Evolutionary conservation across 2,113 vertebrate species (phyloP).

Genomic region (Boulengeromyrus knoepffleri): DNA sequence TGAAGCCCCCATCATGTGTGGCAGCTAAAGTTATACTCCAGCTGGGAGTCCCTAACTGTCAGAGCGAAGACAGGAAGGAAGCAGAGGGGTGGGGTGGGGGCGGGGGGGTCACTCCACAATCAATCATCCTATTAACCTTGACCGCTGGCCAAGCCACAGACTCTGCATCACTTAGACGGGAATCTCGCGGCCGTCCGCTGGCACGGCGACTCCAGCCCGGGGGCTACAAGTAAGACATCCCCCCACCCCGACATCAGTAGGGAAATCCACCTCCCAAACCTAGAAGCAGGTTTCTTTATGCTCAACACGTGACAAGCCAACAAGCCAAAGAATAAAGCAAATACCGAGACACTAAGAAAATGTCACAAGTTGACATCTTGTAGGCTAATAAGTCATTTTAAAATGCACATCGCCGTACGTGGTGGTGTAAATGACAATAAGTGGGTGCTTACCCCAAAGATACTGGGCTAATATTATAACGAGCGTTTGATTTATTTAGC

Average conservation of each 20-base stretch:
- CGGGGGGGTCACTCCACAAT: slow-evolving; percentile 52
- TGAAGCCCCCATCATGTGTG: neutral
- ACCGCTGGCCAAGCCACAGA: slow-evolving; percentile 48
- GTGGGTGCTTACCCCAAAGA: neutral
- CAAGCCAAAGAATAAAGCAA: neutral
- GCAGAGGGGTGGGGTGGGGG: slow-evolving; percentile 13
- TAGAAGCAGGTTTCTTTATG: neutral
- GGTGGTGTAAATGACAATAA: neutral
- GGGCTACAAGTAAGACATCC: neutral
- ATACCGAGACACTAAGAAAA: neutral
- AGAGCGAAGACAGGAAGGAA: neutral
- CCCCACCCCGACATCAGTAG: neutral
- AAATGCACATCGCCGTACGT: neutral
- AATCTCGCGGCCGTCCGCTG: neutral
- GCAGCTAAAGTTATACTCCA: slow-evolving; percentile 37
- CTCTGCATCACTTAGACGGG: neutral
- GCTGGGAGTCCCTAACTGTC: slow-evolving; percentile 39
- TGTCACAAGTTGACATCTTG: neutral
- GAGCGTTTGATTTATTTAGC: neutral
- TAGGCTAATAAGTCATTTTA: neutral
- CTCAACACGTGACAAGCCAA: neutral
- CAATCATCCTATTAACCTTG: slow-evolving; percentile 54
- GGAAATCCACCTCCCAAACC: neutral
- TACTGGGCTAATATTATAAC: neutral
- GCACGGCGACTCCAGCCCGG: neutral